Percentiles rank a stretch among this genome's conserved stretches.
phyloP scores from a whole-genome alignment of 2,113 vertebrate species.

The Apeltes quadracus region DNA sequence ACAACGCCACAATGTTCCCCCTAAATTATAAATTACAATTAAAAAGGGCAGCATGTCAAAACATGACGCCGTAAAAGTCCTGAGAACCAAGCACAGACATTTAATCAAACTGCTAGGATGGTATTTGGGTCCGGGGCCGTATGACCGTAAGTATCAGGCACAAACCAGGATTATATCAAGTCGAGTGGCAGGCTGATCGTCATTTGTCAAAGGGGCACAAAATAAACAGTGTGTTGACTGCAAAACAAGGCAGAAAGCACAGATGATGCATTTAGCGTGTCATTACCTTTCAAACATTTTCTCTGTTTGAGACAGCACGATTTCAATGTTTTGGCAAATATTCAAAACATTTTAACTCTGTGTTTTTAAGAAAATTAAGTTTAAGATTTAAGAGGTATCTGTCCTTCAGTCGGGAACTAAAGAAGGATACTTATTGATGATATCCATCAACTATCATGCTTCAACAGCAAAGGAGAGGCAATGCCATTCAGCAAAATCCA shows the following conservation, averaged over 20 bases:
- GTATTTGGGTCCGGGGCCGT: conserved; percentile 46
- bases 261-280: conserved; percentile 45
- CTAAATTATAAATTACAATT: conserved; percentile 24
- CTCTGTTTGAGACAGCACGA: conserved; percentile 9
- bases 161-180: conserved; percentile 60
- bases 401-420: conserved; percentile 39
- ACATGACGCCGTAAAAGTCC: conserved; percentile 37
- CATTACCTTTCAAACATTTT: conserved; percentile 46
- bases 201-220: conserved; percentile 55
- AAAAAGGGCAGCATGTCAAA: conserved; percentile 29
- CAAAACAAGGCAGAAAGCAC: conserved; percentile 40
- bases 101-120: conserved; percentile 50
- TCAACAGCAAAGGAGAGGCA: conserved; percentile 40
- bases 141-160: conserved; percentile 48
- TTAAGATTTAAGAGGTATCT: conserved; percentile 37
- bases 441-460: conserved; percentile 53
- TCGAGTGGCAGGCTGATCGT: conserved; percentile 44
- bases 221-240: conserved; percentile 40
- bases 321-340: conserved; percentile 22
- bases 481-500: conserved; percentile 44
- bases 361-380: conserved; percentile 39
- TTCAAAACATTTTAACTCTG: conserved; percentile 31
- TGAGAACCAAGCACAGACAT: conserved; percentile 34
- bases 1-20: conserved; percentile 38
- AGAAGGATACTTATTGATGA: conserved; percentile 49